Conservation (phyloP, 2,888 invertebrate genomes). For the Drosophila quinaria region DNA sequence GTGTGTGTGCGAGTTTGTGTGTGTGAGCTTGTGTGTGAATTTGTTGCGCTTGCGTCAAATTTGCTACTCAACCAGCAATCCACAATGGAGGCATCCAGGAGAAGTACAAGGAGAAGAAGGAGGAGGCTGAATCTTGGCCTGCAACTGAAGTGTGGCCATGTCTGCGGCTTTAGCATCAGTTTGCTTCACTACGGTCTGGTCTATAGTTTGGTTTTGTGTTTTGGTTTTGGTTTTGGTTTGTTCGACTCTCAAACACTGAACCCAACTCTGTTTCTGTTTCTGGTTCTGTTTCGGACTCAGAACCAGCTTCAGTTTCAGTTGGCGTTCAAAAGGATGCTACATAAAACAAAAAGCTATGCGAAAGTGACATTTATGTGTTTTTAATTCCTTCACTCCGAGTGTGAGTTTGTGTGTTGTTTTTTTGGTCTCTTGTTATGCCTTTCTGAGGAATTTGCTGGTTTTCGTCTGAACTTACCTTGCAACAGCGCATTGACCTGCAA, state of each 20-base stretch:
- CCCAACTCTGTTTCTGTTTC: slow-evolving; percentile 4
- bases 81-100: background rate
- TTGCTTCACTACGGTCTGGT: slow-evolving; percentile 23
- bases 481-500: slow-evolving; percentile 71
- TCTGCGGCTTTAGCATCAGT: slow-evolving; percentile 60
- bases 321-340: slow-evolving; percentile 60
- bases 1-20: slow-evolving; percentile 27
- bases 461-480: slow-evolving; percentile 70
- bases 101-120: background rate
- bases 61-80: slow-evolving; percentile 54
- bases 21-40: slow-evolving; percentile 47
- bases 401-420: slow-evolving; percentile 1
- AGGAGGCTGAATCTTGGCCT: slow-evolving; percentile 41
- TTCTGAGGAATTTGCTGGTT: slow-evolving; percentile 63
- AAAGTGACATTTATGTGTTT: slow-evolving; percentile 81
- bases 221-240: slow-evolving; percentile 29
- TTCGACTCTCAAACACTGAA: slow-evolving; percentile 7
- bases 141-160: slow-evolving; percentile 68
- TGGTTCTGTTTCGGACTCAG: slow-evolving; percentile 5
- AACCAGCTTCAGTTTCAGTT: slow-evolving; percentile 18
- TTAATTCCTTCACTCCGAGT: slow-evolving; percentile 63
- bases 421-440: slow-evolving; percentile 51
- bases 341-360: slow-evolving; percentile 77
- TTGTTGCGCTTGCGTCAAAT: slow-evolving; percentile 77
- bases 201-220: slow-evolving; percentile 30